These are phyloP conservation scores for Drosophila vallismaia DNA, from an alignment of 2,888 invertebrate species.

Conservation along the genomic window DNA sequence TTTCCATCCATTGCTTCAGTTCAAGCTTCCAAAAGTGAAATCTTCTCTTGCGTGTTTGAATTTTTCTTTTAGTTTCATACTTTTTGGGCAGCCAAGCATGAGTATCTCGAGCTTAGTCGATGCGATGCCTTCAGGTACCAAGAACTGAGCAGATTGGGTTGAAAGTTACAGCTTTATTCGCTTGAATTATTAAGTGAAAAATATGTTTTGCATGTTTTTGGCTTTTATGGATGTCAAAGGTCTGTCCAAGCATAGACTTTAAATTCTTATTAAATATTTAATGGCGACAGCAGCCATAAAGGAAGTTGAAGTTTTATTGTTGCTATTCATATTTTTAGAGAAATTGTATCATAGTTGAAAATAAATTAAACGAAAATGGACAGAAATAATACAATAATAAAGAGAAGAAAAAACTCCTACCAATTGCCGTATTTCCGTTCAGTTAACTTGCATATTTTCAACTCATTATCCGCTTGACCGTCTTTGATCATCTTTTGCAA, in stretches of 20 bases:
- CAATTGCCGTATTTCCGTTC: not conserved
- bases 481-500: slow-evolving; percentile 49
- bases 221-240: slow-evolving; percentile 22
- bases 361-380: too few relatives aligned
- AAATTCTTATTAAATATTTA: not conserved
- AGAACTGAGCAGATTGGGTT: slow-evolving; percentile 32
- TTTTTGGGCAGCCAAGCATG: slow-evolving; percentile 46
- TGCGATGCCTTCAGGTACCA: slow-evolving; percentile 23
- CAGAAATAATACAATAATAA: too few relatives aligned
- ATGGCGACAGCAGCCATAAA: not conserved
- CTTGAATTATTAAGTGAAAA: slow-evolving; percentile 39
- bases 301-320: not conserved
- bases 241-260: slow-evolving; percentile 5
- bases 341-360: not conserved
- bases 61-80: slow-evolving; percentile 18
- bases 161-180: slow-evolving; percentile 39
- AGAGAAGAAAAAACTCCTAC: too few relatives aligned
- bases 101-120: slow-evolving; percentile 11
- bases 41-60: slow-evolving; percentile 42
- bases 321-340: not conserved
- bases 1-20: slow-evolving; percentile 6
- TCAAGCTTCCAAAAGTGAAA: slow-evolving; percentile 64
- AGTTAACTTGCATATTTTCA: slow-evolving; percentile 1
- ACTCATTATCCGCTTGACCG: slow-evolving; percentile 33
- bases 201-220: slow-evolving; percentile 21